phyloP scores from a whole-genome alignment of 2,888 invertebrate genomes.

The Cheilosia vulpina region DNA sequence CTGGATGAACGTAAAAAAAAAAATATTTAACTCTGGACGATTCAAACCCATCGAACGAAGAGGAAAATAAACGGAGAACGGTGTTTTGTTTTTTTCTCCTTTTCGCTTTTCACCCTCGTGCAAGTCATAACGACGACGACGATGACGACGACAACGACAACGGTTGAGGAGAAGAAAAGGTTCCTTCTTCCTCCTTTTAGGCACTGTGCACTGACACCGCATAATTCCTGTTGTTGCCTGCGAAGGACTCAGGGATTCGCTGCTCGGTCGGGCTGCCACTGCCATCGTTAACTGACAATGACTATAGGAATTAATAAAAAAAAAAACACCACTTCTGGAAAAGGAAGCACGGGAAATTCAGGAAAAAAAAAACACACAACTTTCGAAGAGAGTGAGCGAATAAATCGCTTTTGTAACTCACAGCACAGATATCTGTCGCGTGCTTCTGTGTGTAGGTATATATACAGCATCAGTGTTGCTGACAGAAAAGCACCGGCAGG shows the following conservation, averaged over 20 bases:
- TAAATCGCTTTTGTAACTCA: conserved; percentile 42
- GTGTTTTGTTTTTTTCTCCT: not conserved
- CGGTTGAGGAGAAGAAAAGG: conserved; percentile 29
- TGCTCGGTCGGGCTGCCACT: not conserved
- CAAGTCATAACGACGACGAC: conserved; percentile 36
- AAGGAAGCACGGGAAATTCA: conserved; percentile 4
- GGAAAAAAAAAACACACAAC: not conserved
- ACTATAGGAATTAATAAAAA: conserved; percentile 43
- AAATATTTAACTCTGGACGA: conserved; percentile 41
- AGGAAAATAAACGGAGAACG: conserved; percentile 7
- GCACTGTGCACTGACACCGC: conserved; percentile 42
- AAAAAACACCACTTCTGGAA: conserved; percentile 18
- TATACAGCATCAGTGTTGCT: not conserved
- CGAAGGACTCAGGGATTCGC: conserved; percentile 9
- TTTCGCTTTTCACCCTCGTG: conserved; percentile 35
- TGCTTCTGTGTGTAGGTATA: conserved; percentile 23
- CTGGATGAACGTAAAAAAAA: conserved; percentile 26
- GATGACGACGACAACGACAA: conserved; percentile 23
- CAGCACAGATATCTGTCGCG: conserved; percentile 44
- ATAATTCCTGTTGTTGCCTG: conserved; percentile 50
- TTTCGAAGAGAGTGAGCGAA: conserved; percentile 22
- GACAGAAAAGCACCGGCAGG: conserved; percentile 18
- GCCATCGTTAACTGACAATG: not conserved
- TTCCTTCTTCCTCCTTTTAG: conserved; percentile 43
- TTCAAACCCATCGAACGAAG: conserved; percentile 50